These are phyloP conservation scores for Eurytoma californica DNA, from an alignment of 2,888 invertebrate species.

Conservation along the genomic window DNA sequence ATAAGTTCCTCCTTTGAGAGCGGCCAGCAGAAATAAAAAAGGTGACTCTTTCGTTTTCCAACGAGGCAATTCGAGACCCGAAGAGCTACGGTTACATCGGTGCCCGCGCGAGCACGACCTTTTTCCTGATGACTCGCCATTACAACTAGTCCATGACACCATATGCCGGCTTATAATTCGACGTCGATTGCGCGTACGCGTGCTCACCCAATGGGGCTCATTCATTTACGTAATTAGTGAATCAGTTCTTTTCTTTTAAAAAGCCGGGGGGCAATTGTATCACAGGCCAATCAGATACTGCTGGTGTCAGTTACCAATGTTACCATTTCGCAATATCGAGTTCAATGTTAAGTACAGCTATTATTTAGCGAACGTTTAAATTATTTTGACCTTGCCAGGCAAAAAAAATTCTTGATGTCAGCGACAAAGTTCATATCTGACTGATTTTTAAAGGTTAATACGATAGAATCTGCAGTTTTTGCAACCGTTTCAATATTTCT, in stretches of 20 bases:
- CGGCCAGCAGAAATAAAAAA: constrained; percentile 37
- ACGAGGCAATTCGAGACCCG: neutral
- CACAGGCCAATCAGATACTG: neutral
- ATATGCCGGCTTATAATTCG: constrained; percentile 37
- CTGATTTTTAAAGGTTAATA: no score
- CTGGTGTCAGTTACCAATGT: neutral
- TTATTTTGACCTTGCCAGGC: constrained; percentile 6
- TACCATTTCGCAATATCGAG: constrained; percentile 8
- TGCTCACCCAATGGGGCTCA: constrained; percentile 7
- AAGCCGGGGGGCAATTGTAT: no score
- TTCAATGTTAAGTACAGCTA: constrained; percentile 23
- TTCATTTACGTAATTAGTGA: constrained; percentile 40
- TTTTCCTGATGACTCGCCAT: constrained; percentile 39
- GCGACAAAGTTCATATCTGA: neutral
- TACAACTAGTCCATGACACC: constrained; percentile 47
- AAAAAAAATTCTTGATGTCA: neutral
- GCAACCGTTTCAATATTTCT: neutral
- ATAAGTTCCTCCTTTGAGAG: constrained; percentile 48
- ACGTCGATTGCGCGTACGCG: constrained; percentile 24
- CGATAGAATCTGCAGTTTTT: no score
- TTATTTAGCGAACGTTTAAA: constrained; percentile 18
- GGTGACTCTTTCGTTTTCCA: constrained; percentile 39
- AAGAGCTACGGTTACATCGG: neutral
- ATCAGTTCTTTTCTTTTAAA: constrained; percentile 12
- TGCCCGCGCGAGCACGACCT: constrained; percentile 14